These are phyloP conservation scores for Magallana ariakensis DNA, from an alignment of 1,140 invertebrate species.

Conservation along the genomic window DNA sequence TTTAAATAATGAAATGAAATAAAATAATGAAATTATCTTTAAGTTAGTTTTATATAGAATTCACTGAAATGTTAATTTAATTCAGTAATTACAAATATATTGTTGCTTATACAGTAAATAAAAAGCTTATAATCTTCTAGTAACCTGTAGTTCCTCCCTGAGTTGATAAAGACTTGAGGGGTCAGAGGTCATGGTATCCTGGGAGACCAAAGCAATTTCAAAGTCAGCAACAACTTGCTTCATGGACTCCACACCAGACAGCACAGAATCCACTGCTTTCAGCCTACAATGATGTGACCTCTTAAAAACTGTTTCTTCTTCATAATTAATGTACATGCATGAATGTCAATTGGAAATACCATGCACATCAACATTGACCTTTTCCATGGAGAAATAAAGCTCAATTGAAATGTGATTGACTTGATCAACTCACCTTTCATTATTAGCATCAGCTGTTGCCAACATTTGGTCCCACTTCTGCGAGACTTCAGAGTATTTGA, in stretches of 20 bases:
- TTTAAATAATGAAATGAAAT: too few species aligned
- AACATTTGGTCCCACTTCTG: conserved; percentile 95
- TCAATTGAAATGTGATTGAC: not conserved
- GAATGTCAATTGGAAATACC: not conserved
- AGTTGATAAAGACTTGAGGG: conserved; percentile 85
- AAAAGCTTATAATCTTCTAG: not conserved
- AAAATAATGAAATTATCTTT: too few species aligned
- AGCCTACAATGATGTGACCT: conserved; percentile 80
- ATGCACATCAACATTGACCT: not conserved
- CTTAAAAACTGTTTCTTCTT: not conserved
- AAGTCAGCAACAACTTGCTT: conserved; percentile 93
- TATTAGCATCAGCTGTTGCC: conserved; percentile 91
- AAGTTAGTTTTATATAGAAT: too few species aligned
- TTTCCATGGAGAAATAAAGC: not conserved
- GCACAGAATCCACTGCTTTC: conserved; percentile 93
- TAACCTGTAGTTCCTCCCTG: conserved; percentile 72
- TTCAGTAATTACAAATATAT: too few species aligned
- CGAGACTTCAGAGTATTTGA: conserved; percentile 91
- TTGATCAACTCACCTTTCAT: conserved; percentile 84
- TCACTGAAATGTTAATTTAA: too few species aligned
- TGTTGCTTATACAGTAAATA: too few species aligned
- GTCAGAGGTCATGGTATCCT: conserved; percentile 90
- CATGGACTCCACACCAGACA: conserved; percentile 93
- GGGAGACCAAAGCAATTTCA: conserved; percentile 92
- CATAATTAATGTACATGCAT: not conserved